These are phyloP conservation scores for Tragelaphus scriptus DNA, from an alignment of 2,113 vertebrate species.

Conservation along the genomic window DNA sequence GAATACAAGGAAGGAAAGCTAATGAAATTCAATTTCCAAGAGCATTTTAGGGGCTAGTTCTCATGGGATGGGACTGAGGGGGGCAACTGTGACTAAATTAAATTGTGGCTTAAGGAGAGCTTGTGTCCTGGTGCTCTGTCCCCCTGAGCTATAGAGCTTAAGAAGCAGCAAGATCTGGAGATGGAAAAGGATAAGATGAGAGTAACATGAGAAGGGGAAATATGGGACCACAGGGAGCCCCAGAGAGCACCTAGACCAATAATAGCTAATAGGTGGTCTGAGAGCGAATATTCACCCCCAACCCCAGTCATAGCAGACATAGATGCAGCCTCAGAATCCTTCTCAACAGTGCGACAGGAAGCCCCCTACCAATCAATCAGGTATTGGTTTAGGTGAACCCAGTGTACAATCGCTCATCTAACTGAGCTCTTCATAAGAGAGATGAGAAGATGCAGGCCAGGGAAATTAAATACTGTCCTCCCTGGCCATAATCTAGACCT, in stretches of 20 bases:
- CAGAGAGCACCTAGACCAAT: background rate
- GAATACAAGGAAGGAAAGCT: background rate
- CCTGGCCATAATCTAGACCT: background rate
- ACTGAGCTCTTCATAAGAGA: background rate
- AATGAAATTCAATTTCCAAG: background rate
- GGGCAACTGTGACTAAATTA: background rate
- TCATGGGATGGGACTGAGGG: background rate
- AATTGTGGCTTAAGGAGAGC: background rate
- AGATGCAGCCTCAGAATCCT: background rate
- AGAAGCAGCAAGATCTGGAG: background rate
- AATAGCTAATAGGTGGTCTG: background rate
- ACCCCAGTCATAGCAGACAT: background rate
- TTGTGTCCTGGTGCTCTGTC: background rate
- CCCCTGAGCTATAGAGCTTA: background rate
- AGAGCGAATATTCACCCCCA: background rate
- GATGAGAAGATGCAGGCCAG: background rate
- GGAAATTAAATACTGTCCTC: background rate
- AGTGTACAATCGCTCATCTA: background rate
- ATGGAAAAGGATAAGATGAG: background rate
- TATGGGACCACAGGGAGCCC: background rate
- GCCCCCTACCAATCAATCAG: background rate
- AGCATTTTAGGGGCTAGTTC: background rate
- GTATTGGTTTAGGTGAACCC: background rate
- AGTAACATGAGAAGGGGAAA: too few species aligned
- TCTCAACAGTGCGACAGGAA: background rate